A percentile compares a stretch with the other conserved stretches of the same genome.
phyloP scores from a whole-genome alignment of 2,113 vertebrate species.

The Lasiurus cinereus region DNA sequence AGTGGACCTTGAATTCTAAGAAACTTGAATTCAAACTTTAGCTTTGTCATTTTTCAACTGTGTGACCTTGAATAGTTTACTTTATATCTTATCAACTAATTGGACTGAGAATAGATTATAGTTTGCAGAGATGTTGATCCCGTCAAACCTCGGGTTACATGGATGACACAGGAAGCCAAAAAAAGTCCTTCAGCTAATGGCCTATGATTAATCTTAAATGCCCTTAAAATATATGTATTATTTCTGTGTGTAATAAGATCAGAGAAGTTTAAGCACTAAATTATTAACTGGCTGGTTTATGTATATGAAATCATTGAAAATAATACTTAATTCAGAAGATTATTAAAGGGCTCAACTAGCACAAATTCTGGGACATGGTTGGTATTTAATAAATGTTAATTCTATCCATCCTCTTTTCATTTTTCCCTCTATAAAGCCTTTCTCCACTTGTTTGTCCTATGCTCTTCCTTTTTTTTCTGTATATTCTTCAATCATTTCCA shows the following conservation, averaged over 20 bases:
- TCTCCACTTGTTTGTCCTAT: background rate
- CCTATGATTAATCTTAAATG: background rate
- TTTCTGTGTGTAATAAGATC: background rate
- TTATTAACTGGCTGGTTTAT: background rate
- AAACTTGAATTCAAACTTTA: slow-evolving; percentile 2
- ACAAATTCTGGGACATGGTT: background rate
- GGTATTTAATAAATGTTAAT: background rate
- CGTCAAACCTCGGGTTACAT: background rate
- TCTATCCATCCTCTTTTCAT: background rate
- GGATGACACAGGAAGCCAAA: background rate
- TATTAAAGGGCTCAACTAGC: background rate
- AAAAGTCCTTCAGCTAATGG: background rate
- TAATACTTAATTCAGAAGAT: background rate
- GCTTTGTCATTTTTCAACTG: background rate
- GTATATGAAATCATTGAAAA: background rate
- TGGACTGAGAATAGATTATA: background rate
- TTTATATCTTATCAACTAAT: background rate
- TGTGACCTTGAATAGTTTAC: background rate
- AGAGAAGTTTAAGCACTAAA: background rate
- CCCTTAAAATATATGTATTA: background rate
- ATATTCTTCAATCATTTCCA: background rate
- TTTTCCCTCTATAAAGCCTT: background rate
- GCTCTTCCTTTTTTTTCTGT: background rate
- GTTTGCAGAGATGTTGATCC: slow-evolving; percentile 1
- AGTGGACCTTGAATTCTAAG: background rate